A percentile compares a stretch with the other conserved stretches of the same genome.
Conservation (phyloP, 2,797 vertebrate species). For the Sebastes variabilis region DNA sequence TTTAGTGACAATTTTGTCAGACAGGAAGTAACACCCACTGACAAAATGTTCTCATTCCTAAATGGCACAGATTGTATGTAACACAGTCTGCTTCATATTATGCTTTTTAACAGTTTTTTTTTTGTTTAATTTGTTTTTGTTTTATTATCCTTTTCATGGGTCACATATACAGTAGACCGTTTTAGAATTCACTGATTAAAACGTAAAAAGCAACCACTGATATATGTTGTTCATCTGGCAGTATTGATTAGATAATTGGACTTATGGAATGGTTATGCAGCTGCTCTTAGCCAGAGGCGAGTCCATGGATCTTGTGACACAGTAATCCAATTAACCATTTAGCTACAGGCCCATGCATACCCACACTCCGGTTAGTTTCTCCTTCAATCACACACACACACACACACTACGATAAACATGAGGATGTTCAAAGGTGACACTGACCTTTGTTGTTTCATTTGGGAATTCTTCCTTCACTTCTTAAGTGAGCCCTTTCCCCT, state of each 20-base stretch:
- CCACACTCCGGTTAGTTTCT: constrained; percentile 44
- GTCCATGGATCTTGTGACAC: constrained; percentile 73
- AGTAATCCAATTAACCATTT: constrained; percentile 80
- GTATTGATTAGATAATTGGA: constrained; percentile 50
- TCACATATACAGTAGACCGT: not conserved
- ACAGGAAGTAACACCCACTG: not conserved
- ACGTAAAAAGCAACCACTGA: not conserved
- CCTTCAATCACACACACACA: constrained; percentile 22
- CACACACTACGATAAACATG: not conserved
- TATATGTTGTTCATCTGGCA: constrained; percentile 7
- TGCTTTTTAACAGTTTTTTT: not conserved
- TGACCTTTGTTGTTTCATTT: constrained; percentile 17
- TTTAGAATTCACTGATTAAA: not conserved
- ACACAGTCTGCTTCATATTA: not conserved
- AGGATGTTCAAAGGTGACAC: constrained; percentile 4
- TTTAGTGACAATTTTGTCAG: not conserved
- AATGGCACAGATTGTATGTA: not conserved
- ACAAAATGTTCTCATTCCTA: not conserved
- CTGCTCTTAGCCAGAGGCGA: constrained; percentile 27
- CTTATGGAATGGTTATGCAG: constrained; percentile 25
- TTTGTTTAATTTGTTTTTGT: not conserved
- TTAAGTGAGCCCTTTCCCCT: not conserved
- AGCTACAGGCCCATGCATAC: constrained; percentile 58
- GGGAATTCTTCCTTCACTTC: constrained; percentile 4
- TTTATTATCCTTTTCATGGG: not conserved